Conservation (phyloP, 2,797 vertebrate genomes). For the Acanthis flammea region DNA sequence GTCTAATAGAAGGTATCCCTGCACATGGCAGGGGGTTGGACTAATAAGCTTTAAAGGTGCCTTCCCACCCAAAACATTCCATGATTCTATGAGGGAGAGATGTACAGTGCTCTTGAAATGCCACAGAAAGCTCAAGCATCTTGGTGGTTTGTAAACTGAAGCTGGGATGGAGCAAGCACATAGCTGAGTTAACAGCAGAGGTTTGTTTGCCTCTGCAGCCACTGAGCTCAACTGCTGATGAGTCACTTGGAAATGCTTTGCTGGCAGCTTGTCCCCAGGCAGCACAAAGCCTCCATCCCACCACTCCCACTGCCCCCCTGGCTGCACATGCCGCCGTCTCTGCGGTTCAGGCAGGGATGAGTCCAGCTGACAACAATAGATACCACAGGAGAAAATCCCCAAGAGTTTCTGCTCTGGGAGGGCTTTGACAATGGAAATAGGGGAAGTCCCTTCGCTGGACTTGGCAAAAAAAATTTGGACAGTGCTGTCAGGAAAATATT, state of each 20-base stretch:
- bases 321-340: background rate
- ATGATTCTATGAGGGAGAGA: background rate
- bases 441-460: background rate
- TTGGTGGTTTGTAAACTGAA: background rate
- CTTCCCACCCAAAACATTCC: background rate
- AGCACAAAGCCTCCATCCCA: background rate
- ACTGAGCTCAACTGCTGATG: background rate
- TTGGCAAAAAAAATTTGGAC: background rate
- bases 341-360: background rate
- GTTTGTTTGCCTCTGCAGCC: background rate
- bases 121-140: rapidly evolving
- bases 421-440: background rate
- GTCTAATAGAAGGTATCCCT: background rate
- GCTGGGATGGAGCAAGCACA: background rate
- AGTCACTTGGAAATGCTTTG: slow-evolving; percentile 27
- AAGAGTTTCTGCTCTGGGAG: background rate
- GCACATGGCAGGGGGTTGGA: background rate
- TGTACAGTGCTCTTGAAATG: background rate
- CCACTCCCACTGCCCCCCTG: background rate
- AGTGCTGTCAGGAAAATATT: slow-evolving; percentile 15
- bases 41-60: background rate
- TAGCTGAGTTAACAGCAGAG: background rate
- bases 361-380: background rate
- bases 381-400: background rate
- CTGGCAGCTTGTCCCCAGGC: background rate